A percentile compares a stretch with the other conserved stretches of the same genome.
These are phyloP conservation scores for Conus ventricosus DNA, from an alignment of 1,140 invertebrate species.

Conservation along the genomic window DNA sequence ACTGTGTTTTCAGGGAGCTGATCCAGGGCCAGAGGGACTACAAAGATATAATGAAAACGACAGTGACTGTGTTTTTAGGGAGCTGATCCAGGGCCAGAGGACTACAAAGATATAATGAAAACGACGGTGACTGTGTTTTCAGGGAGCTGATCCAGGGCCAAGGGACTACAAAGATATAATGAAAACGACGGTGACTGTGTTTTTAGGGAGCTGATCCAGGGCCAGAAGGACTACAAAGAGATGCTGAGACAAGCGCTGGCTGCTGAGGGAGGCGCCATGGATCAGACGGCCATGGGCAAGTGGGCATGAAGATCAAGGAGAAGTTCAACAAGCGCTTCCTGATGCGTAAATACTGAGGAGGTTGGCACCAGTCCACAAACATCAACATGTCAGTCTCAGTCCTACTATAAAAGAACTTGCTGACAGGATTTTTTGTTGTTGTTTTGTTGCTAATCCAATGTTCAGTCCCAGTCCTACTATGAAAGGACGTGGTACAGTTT, in stretches of 20 bases:
- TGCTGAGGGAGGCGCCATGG: conserved; percentile 7
- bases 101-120: background rate
- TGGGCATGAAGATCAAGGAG: conserved; percentile 27
- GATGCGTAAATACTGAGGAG: background rate
- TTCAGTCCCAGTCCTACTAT: background rate
- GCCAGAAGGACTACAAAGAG: background rate
- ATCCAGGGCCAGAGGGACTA: conserved; percentile 11
- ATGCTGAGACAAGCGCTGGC: conserved; percentile 15
- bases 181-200: too few relatives aligned
- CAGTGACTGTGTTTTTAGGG: background rate
- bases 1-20: background rate
- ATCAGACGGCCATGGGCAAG: conserved; percentile 21
- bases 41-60: too few relatives aligned
- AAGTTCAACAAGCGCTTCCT: conserved; percentile 19
- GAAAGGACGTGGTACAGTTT: too few relatives aligned
- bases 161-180: too few relatives aligned
- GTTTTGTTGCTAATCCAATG: too few relatives aligned
- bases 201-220: too few relatives aligned
- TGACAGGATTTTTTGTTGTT: too few relatives aligned
- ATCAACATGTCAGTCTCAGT: too few relatives aligned
- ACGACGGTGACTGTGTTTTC: too few relatives aligned
- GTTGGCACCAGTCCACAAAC: too few relatives aligned
- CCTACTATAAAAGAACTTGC: too few relatives aligned
- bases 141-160: too few relatives aligned
- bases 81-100: conserved; percentile 32